Evolutionary conservation across 2,888 invertebrate genomes (phyloP).

Genomic region (Sarcophaga rosellei): DNA sequence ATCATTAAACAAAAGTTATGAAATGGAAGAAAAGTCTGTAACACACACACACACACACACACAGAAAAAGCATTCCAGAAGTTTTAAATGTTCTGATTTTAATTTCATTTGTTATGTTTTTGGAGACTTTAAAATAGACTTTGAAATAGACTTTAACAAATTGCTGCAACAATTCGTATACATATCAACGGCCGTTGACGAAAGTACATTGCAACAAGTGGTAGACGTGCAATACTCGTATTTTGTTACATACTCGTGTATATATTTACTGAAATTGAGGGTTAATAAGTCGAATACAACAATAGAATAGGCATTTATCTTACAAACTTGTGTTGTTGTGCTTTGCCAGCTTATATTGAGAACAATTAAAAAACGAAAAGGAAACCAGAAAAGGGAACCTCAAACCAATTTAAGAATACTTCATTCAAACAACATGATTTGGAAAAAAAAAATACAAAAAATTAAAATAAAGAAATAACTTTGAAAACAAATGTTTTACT

Average conservation of each 20-base stretch:
- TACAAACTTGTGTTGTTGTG: not conserved
- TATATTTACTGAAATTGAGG: no score
- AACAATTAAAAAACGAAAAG: slow-evolving; percentile 21
- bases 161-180: slow-evolving; percentile 43
- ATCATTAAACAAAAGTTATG: no score
- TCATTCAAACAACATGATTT: not conserved
- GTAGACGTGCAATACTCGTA: slow-evolving; percentile 20
- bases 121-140: not conserved
- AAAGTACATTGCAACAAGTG: slow-evolving; percentile 55
- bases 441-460: no score
- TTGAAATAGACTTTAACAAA: slow-evolving; percentile 35
- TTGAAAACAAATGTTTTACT: not conserved
- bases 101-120: not conserved
- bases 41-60: no score
- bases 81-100: not conserved
- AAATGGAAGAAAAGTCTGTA: no score
- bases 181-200: slow-evolving; percentile 35
- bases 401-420: slow-evolving; percentile 21
- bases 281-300: no score
- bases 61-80: no score
- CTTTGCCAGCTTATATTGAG: not conserved
- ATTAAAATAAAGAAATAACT: no score
- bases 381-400: not conserved
- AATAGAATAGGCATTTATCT: no score
- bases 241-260: not conserved